phyloP scores from a whole-genome alignment of 2,113 vertebrate species.

The Noturus placidus region DNA sequence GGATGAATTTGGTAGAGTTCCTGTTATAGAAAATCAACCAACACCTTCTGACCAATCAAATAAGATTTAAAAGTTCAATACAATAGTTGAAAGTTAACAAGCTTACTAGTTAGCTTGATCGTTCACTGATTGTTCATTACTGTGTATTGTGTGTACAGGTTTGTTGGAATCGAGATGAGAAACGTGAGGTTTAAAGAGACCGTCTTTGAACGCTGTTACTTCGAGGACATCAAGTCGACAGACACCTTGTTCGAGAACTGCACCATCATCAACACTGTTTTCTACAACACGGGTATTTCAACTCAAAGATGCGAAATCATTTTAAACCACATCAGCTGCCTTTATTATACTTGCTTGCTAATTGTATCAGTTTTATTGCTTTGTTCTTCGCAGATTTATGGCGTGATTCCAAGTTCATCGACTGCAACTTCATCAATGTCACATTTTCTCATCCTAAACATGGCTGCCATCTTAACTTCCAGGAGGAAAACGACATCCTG shows the following conservation, averaged over 20 bases:
- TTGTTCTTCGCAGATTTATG: constrained; percentile 80
- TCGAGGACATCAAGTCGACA: constrained; percentile 88
- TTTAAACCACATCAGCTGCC: not conserved
- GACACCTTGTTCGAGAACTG: constrained; percentile 96
- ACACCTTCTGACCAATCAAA: not conserved
- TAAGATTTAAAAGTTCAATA: not conserved
- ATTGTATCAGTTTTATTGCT: not conserved
- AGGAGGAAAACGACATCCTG: constrained; percentile 91
- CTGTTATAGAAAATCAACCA: not conserved
- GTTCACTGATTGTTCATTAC: not conserved
- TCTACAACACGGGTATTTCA: constrained; percentile 88
- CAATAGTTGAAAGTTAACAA: not conserved
- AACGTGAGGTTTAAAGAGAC: constrained; percentile 91
- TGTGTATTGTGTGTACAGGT: constrained; percentile 70
- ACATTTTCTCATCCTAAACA: constrained; percentile 83
- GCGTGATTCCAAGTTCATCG: constrained; percentile 83
- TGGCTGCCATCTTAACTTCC: constrained; percentile 91
- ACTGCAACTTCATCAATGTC: constrained; percentile 84
- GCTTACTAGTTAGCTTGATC: not conserved
- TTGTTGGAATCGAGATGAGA: constrained; percentile 89
- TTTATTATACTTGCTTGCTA: not conserved
- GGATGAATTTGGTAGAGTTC: not conserved
- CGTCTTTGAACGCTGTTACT: constrained; percentile 90
- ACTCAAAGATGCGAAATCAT: not conserved
- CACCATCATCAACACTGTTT: constrained; percentile 85